Conservation (phyloP, 1,140 invertebrate species). For the Asobara japonica region DNA sequence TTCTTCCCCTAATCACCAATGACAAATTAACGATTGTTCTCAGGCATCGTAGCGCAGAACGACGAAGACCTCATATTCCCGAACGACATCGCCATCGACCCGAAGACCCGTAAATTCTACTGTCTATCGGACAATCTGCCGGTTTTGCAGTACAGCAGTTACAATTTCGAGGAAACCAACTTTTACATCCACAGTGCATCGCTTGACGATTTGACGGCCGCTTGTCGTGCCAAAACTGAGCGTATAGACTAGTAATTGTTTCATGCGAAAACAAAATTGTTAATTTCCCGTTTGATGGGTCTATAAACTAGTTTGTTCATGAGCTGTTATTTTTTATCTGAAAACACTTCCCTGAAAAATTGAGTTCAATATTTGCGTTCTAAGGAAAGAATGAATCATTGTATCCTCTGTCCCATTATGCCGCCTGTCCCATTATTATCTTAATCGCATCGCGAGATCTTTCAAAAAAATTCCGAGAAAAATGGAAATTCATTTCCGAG, state of each 20-base stretch:
- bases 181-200: conserved; percentile 49
- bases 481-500: no score
- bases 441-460: no score
- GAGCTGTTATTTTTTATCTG: no score
- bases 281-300: no score
- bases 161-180: conserved; percentile 71
- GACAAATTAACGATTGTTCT: conserved; percentile 34
- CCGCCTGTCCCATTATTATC: no score
- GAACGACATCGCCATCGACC: conserved; percentile 59
- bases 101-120: conserved; percentile 67
- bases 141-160: conserved; percentile 69
- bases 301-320: no score
- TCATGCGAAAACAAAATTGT: no score
- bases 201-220: conserved; percentile 35
- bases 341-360: no score
- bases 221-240: conserved; percentile 27
- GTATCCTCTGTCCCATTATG: no score
- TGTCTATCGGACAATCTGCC: conserved; percentile 76
- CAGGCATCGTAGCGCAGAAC: conserved; percentile 55
- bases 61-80: conserved; percentile 60
- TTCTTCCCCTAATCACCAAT: background rate
- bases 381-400: no score
- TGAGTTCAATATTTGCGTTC: no score
- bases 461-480: no score
- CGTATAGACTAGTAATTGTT: background rate